Conservation (phyloP, 2,888 invertebrate genomes). For the Lasioglossum figueresi region DNA sequence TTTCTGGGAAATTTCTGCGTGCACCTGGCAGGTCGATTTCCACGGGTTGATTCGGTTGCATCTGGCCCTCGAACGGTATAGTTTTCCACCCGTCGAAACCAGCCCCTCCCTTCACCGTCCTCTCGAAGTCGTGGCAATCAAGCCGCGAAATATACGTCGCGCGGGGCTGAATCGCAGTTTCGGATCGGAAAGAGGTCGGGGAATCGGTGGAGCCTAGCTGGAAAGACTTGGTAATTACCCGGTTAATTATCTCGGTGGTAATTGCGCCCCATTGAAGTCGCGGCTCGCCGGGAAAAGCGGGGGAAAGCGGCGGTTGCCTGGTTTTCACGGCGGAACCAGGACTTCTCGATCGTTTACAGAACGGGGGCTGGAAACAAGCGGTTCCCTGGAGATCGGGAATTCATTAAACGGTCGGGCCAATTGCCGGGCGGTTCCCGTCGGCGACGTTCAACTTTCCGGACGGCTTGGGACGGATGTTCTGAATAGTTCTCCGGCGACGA, state of each 20-base stretch:
- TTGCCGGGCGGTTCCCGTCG: background rate
- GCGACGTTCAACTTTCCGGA: conserved; percentile 21
- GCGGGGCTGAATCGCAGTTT: background rate
- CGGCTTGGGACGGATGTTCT: background rate
- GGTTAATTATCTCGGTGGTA: conserved; percentile 1
- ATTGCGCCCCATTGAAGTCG: background rate
- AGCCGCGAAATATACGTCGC: conserved; percentile 3
- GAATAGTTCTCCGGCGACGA: conserved; percentile 2
- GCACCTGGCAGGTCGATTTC: conserved; percentile 15
- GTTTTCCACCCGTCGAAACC: conserved; percentile 6
- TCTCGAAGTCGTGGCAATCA: conserved; percentile 1
- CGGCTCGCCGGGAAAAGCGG: background rate
- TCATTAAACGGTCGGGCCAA: background rate
- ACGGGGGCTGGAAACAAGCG: background rate
- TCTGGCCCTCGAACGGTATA: background rate
- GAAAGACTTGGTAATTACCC: conserved; percentile 5
- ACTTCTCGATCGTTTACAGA: background rate
- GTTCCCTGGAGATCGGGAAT: conserved; percentile 12
- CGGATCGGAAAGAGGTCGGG: conserved; percentile 1
- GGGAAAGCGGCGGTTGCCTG: background rate
- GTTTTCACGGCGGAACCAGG: background rate
- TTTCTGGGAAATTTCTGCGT: background rate
- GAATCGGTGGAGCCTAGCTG: background rate
- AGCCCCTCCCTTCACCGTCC: background rate
- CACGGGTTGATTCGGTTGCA: background rate